Base-by-base conservation (phyloP, 2,888 invertebrate species). In the Sinopyrophorus schimmeli region DNA sequence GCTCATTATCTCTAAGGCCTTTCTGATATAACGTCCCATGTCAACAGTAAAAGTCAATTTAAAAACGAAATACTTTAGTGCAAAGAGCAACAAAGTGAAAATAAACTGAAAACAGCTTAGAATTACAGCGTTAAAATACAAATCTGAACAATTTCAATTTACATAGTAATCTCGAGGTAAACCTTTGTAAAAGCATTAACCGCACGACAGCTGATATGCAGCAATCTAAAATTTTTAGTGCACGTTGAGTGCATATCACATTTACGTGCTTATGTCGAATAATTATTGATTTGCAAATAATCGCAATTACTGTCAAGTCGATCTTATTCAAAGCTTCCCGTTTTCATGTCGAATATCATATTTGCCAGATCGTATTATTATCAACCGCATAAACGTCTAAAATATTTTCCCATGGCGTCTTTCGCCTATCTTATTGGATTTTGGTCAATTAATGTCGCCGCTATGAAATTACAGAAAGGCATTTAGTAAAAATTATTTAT, bases 61-160 rank as follows among this genome's bases (percentile, higher is more conserved):
- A n/a, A n/a, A n/a, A n/a, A n/a, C n/a, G n/a, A n/a, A n/a, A n/a
- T n/a, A n/a, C n/a, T n/a, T n/a, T n/a, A n/a, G n/a, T n/a, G n/a
- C n/a, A n/a, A n/a, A n/a, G n/a, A n/a, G n/a, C n/a, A n/a, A n/a
- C n/a, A n/a, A n/a, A n/a, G n/a, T n/a, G n/a, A n/a, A n/a, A n/a
- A n/a, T n/a, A n/a, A n/a, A n/a, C n/a, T n/a, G n/a, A n/a, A n/a
- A n/a, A n/a, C n/a, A n/a, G n/a, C n/a, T n/a, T n/a, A n/a, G n/a
- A n/a, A 38, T 11, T 11, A 26, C 24, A 9, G 24, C 24, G n/a
- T 38, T 38, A 38, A 32, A 24, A 38, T 38, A 38, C 26, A 26
- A 10, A 38, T 16, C 26, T 38, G 24, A 38, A 14, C 24, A 24
- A 11, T 24, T 14, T 5, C 1, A 10, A 24, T 26, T 26, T 10